A percentile compares a stretch with the other conserved stretches of the same genome.
Evolutionary conservation across 2,888 invertebrate genomes (phyloP).

Genomic region (Thelaira solivaga): DNA sequence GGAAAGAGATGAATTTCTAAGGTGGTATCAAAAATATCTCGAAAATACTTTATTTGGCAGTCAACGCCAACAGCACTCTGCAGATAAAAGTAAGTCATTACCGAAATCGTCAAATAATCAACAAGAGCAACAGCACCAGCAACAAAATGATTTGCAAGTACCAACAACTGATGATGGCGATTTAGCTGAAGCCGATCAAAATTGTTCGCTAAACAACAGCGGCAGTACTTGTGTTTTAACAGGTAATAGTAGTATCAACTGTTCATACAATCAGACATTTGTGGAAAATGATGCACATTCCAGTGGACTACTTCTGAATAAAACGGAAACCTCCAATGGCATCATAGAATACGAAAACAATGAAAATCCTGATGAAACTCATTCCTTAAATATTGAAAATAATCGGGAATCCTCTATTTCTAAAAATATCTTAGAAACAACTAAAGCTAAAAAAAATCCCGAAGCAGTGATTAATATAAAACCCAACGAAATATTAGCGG

Average conservation of each 20-base stretch:
- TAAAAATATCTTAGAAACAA: not conserved
- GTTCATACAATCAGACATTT: constrained; percentile 25
- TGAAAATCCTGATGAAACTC: constrained; percentile 72
- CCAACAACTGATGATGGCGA: constrained; percentile 82
- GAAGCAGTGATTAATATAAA: constrained; percentile 3
- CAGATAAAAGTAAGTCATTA: constrained; percentile 44
- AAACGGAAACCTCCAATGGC: constrained; percentile 20
- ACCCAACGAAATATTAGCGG: not conserved
- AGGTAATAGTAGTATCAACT: constrained; percentile 14
- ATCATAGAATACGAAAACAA: constrained; percentile 72
- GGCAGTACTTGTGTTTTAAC: constrained; percentile 15
- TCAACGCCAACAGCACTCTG: constrained; percentile 34
- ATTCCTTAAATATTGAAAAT: constrained; percentile 12
- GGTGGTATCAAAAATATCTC: constrained; percentile 74
- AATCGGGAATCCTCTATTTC: not conserved
- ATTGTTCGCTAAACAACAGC: constrained; percentile 76
- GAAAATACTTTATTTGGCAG: constrained; percentile 69
- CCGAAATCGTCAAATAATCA: constrained; percentile 42
- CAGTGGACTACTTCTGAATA: constrained; percentile 30
- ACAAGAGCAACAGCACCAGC: constrained; percentile 27
- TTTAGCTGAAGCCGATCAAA: constrained; percentile 89
- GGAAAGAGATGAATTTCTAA: constrained; percentile 73
- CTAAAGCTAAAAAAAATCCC: not conserved
- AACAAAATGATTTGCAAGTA: constrained; percentile 40
- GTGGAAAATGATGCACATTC: constrained; percentile 15